phyloP scores from a whole-genome alignment of 2,113 vertebrate genomes.

The Callocephalon fimbriatum region DNA sequence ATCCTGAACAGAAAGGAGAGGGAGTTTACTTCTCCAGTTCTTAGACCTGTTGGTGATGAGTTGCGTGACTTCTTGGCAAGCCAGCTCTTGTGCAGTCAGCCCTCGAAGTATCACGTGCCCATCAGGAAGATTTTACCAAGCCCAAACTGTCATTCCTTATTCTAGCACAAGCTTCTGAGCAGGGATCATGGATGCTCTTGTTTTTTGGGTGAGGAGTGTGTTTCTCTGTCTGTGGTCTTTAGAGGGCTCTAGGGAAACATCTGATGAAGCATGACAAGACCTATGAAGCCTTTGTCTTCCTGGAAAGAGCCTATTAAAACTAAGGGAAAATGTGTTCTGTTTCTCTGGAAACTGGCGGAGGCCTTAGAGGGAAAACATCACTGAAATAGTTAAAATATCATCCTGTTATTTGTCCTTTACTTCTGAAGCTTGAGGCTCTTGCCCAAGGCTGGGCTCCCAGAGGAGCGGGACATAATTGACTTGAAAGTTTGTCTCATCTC shows the following conservation, averaged over 20 bases:
- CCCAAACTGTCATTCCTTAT: background rate
- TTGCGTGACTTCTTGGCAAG: background rate
- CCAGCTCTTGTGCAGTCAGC: background rate
- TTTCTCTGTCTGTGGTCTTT: background rate
- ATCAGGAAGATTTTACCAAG: accelerated
- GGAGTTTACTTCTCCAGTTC: background rate
- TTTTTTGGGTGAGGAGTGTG: background rate
- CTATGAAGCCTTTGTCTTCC: background rate
- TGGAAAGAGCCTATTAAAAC: background rate
- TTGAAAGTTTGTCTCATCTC: background rate
- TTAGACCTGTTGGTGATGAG: background rate
- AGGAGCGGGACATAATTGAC: background rate
- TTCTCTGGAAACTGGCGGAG: background rate
- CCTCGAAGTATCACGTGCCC: background rate
- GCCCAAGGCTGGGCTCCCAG: background rate
- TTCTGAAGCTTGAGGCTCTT: background rate
- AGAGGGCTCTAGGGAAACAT: background rate
- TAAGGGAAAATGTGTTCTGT: background rate
- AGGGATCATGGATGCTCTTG: background rate
- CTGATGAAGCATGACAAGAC: background rate
- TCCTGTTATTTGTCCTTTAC: background rate
- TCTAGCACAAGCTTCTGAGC: background rate
- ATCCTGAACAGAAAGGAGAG: background rate
- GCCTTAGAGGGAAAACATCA: background rate
- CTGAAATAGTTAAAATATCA: background rate